A percentile compares a stretch with the other conserved stretches of the same genome.
These are phyloP conservation scores for Charaxes varanes DNA, from an alignment of 1,140 invertebrate genomes.

Conservation along the genomic window DNA sequence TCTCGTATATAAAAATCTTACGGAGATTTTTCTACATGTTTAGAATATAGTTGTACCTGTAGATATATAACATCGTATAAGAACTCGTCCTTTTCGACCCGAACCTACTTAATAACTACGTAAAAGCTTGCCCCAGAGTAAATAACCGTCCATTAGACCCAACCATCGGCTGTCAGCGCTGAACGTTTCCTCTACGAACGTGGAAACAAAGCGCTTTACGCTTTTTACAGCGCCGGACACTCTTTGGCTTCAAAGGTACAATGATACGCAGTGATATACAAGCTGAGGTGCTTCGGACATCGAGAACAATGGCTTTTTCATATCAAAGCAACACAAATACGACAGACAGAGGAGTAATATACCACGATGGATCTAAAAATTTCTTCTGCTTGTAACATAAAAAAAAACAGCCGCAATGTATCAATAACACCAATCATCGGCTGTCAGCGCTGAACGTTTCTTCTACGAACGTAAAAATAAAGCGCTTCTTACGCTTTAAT, in stretches of 20 bases:
- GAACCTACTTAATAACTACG: slow-evolving; percentile 21
- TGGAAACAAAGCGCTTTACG: slow-evolving; percentile 58
- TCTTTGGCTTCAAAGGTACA: slow-evolving; percentile 47
- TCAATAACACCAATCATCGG: slow-evolving; percentile 44
- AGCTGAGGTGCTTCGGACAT: slow-evolving; percentile 17
- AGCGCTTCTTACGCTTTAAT: too few relatives aligned
- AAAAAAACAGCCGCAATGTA: too few relatives aligned
- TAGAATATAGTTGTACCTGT: too few relatives aligned
- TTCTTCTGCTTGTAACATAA: too few relatives aligned
- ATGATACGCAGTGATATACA: slow-evolving; percentile 39
- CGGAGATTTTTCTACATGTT: too few relatives aligned
- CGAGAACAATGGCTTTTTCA: slow-evolving; percentile 34
- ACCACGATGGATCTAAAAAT: slow-evolving; percentile 2
- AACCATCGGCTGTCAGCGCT: slow-evolving; percentile 41
- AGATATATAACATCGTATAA: slow-evolving; percentile 6
- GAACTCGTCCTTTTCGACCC: slow-evolving; percentile 11
- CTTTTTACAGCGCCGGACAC: slow-evolving; percentile 44
- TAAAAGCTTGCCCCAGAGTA: slow-evolving; percentile 35
- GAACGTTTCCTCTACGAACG: slow-evolving; percentile 44
- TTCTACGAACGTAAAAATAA: slow-evolving; percentile 34
- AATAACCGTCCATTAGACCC: slow-evolving; percentile 50
- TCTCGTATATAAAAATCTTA: too few relatives aligned
- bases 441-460: slow-evolving; percentile 51
- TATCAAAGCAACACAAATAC: slow-evolving; percentile 9
- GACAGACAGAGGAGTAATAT: neutral